These are phyloP conservation scores for Lasioglossum marginatum DNA, from an alignment of 2,888 invertebrate genomes.

Conservation along the genomic window DNA sequence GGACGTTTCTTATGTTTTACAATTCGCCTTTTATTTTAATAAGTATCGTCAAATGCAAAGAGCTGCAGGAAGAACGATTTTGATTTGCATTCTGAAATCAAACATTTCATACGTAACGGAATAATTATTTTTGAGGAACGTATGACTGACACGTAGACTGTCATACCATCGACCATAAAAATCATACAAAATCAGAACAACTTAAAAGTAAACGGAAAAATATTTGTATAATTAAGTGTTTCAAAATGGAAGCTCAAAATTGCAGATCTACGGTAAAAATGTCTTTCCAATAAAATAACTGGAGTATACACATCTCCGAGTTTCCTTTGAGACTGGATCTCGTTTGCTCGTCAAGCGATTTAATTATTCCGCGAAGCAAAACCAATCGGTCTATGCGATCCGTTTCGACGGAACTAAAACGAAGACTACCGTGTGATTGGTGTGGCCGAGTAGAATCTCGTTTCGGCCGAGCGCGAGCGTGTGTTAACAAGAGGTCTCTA, in stretches of 20 bases:
- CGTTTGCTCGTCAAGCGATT: neutral
- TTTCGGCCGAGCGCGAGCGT: neutral
- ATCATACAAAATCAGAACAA: too few species aligned
- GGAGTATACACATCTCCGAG: neutral
- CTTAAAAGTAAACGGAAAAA: too few species aligned
- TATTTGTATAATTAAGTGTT: neutral
- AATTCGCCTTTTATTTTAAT: neutral
- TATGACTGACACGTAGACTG: too few species aligned
- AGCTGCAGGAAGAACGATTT: too few species aligned
- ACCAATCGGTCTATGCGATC: neutral
- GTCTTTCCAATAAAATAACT: neutral
- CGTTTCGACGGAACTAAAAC: neutral
- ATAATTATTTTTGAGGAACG: too few species aligned
- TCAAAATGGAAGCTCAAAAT: neutral
- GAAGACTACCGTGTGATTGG: neutral
- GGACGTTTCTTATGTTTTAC: neutral
- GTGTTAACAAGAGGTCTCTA: conserved; percentile 27
- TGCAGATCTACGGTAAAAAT: neutral
- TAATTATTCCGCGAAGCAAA: neutral
- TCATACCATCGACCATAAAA: too few species aligned
- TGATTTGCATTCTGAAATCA: too few species aligned
- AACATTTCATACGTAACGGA: too few species aligned
- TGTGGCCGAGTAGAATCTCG: neutral
- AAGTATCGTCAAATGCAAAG: too few species aligned
- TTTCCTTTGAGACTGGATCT: neutral